These are phyloP conservation scores for Alexandromys fortis DNA, from an alignment of 2,113 vertebrate genomes.

Conservation along the genomic window DNA sequence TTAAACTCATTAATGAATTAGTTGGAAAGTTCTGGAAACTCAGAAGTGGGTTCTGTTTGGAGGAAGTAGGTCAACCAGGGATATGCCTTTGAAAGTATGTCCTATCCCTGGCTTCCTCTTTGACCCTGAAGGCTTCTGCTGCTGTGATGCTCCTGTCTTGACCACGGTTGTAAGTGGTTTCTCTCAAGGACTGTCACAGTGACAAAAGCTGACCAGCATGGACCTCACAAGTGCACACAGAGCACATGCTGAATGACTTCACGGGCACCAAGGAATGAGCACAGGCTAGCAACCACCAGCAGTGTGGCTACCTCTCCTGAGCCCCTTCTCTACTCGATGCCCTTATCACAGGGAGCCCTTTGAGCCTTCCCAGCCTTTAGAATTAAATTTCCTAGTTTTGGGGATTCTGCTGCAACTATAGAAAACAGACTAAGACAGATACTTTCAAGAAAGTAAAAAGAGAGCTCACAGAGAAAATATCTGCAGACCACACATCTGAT, in stretches of 20 bases:
- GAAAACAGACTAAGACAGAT: background rate
- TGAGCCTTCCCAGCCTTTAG: background rate
- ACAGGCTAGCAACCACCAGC: too few relatives aligned
- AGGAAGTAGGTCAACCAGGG: background rate
- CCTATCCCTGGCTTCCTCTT: background rate
- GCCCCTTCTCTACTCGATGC: background rate
- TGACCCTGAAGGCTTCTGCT: background rate
- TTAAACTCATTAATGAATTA: background rate
- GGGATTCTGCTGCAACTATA: background rate
- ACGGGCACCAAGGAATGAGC: background rate
- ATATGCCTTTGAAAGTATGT: background rate
- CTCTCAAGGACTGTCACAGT: background rate
- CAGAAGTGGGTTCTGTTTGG: background rate
- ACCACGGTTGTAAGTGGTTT: background rate
- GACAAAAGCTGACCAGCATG: background rate
- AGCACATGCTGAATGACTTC: background rate
- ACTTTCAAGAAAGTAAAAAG: background rate
- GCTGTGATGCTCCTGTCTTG: background rate
- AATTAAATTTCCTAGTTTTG: background rate
- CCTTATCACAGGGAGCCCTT: background rate
- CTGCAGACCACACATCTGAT: background rate
- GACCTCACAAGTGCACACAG: background rate
- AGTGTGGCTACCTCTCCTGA: background rate
- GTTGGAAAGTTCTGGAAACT: background rate
- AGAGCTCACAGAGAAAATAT: background rate